Conservation (phyloP, 1,140 invertebrate genomes). For the Leucophenga varia region DNA sequence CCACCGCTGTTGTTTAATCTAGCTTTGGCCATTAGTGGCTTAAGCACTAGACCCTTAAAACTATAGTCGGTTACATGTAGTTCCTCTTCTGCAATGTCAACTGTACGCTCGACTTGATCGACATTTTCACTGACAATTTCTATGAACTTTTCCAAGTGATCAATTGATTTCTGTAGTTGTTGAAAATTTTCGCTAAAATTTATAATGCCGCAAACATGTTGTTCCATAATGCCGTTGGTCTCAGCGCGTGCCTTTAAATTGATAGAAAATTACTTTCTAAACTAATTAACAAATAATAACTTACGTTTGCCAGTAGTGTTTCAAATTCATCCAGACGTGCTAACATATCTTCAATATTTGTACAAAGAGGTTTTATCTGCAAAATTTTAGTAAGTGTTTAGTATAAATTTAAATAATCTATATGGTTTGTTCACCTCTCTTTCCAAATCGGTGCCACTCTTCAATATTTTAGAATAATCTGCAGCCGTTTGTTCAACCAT, state of each 20-base stretch:
- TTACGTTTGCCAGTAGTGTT: slow-evolving; percentile 30
- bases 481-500: slow-evolving; percentile 19
- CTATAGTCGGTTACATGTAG: slow-evolving; percentile 50
- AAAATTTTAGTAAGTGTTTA: neutral
- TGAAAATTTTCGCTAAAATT: slow-evolving; percentile 33
- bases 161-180: slow-evolving; percentile 30
- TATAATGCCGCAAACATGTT: slow-evolving; percentile 40
- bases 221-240: slow-evolving; percentile 41
- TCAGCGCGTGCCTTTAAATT: slow-evolving; percentile 42
- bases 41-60: slow-evolving; percentile 41
- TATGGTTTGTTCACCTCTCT: slow-evolving; percentile 22
- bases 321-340: slow-evolving; percentile 48
- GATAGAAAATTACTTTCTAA: accelerated
- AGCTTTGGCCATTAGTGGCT: slow-evolving; percentile 35
- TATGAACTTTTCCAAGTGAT: slow-evolving; percentile 42
- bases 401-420: neutral
- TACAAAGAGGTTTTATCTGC: slow-evolving; percentile 45
- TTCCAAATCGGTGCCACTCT: slow-evolving; percentile 38
- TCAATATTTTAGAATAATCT: slow-evolving; percentile 41
- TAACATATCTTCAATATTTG: slow-evolving; percentile 46
- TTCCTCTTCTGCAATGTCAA: slow-evolving; percentile 46
- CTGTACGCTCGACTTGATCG: slow-evolving; percentile 32
- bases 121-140: slow-evolving; percentile 35
- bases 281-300: slow-evolving; percentile 10
- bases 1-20: too few species aligned